Conservation (phyloP, 2,797 vertebrate genomes). For the Leptatherina wallacei region DNA sequence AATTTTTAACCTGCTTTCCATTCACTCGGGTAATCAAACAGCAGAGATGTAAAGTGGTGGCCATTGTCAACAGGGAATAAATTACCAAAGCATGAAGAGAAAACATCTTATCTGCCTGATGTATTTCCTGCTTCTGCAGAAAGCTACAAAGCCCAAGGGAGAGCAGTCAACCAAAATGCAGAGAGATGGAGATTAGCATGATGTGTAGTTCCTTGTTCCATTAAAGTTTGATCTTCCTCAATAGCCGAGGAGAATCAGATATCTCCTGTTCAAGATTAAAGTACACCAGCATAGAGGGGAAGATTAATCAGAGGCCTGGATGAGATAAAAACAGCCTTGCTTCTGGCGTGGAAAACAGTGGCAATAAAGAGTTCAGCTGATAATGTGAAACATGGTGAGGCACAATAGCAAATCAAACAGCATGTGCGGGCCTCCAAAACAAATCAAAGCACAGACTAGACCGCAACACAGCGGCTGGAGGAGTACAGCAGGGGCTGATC, state of each 20-base stretch:
- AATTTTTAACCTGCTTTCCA: constrained; percentile 34
- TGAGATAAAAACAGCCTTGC: constrained; percentile 78
- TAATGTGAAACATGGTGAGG: constrained; percentile 78
- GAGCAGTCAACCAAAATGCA: constrained; percentile 75
- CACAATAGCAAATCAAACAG: constrained; percentile 80
- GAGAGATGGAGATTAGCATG: constrained; percentile 80
- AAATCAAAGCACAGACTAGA: constrained; percentile 71
- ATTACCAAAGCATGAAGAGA: constrained; percentile 76
- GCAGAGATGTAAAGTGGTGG: constrained; percentile 65
- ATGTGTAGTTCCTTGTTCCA: constrained; percentile 82
- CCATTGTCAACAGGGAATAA: constrained; percentile 77
- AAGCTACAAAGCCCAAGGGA: constrained; percentile 75
- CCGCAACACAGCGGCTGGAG: constrained; percentile 60
- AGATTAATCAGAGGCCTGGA: constrained; percentile 81
- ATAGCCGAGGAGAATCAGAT: constrained; percentile 83
- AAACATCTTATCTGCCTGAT: constrained; percentile 80
- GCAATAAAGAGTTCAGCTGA: constrained; percentile 82
- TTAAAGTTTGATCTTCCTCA: constrained; percentile 84
- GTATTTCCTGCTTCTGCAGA: constrained; percentile 79
- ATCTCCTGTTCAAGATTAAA: constrained; percentile 82
- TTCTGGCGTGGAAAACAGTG: constrained; percentile 81
- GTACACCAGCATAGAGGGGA: constrained; percentile 76
- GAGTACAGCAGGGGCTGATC: constrained; percentile 66
- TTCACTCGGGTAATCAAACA: constrained; percentile 69
- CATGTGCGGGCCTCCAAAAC: constrained; percentile 68